Evolutionary conservation across 2,797 vertebrate species (phyloP).

Genomic region (Peromyscus aztecus): DNA sequence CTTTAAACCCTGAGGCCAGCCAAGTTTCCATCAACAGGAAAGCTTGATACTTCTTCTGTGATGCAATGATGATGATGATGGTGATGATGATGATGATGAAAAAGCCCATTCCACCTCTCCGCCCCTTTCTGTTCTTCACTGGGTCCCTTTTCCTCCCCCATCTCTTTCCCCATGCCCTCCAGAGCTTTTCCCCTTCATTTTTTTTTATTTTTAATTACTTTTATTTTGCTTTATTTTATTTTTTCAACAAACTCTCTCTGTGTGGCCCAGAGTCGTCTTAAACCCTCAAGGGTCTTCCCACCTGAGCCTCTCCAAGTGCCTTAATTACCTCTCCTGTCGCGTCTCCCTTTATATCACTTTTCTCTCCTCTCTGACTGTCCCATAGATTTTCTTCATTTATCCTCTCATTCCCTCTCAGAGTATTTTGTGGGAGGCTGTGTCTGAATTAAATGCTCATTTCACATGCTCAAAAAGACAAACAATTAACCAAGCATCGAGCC

Average conservation of each 20-base stretch:
- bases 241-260: background rate
- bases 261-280: background rate
- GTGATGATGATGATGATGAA: too few relatives aligned
- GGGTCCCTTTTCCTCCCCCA: background rate
- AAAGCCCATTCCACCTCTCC: background rate
- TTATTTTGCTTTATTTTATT: background rate
- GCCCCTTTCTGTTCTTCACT: background rate
- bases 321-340: background rate
- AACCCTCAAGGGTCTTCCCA: background rate
- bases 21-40: background rate
- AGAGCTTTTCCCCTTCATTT: background rate
- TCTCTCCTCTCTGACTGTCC: background rate
- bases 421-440: slow-evolving; percentile 15
- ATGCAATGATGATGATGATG: too few relatives aligned
- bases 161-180: background rate
- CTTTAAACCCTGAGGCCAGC: background rate
- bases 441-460: slow-evolving; percentile 64
- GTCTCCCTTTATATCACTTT: accelerated
- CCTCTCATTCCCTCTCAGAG: background rate
- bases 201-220: background rate
- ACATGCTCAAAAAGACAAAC: slow-evolving; percentile 12
- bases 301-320: background rate
- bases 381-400: background rate
- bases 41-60: background rate
- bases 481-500: background rate